Evolutionary conservation across 2,797 vertebrate genomes (phyloP).

Genomic region (Emydoidea blandingii): DNA sequence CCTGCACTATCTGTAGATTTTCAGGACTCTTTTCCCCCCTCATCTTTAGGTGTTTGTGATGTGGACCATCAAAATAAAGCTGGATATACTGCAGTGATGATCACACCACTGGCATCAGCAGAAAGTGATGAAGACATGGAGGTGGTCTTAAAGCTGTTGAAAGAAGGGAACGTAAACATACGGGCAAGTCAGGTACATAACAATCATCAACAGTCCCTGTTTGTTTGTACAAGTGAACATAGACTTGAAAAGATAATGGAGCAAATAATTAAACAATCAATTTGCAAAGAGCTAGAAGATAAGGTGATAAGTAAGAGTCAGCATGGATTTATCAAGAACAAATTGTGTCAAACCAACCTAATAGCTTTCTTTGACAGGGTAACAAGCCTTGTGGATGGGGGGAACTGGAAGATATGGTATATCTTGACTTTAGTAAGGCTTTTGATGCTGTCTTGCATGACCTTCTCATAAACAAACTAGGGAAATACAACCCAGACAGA

Average conservation of each 20-base stretch:
- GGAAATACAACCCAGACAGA: too few species aligned
- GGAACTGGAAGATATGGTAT: too few species aligned
- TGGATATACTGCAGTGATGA: conserved; percentile 96
- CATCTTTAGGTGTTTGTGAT: conserved; percentile 87
- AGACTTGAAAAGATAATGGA: neutral
- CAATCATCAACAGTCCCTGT: neutral
- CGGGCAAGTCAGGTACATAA: conserved; percentile 89
- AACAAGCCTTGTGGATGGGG: too few species aligned
- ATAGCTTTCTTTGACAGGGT: too few species aligned
- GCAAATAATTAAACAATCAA: too few species aligned
- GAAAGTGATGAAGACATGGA: conserved; percentile 93
- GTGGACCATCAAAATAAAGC: conserved; percentile 95
- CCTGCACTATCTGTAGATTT: neutral
- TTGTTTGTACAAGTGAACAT: neutral
- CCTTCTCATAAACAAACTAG: too few species aligned
- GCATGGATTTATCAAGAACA: too few species aligned
- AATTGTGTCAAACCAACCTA: too few species aligned
- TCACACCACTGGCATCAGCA: conserved; percentile 91
- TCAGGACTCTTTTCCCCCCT: neutral
- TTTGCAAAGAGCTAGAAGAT: too few species aligned
- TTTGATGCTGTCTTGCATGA: too few species aligned
- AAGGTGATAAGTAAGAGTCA: too few species aligned
- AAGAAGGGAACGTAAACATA: conserved; percentile 91
- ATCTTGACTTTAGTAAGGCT: too few species aligned
- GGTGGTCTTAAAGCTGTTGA: conserved; percentile 91